A percentile compares a stretch with the other conserved stretches of the same genome.
Conservation (phyloP, 2,797 vertebrate genomes). For the Distichodus sexfasciatus region DNA sequence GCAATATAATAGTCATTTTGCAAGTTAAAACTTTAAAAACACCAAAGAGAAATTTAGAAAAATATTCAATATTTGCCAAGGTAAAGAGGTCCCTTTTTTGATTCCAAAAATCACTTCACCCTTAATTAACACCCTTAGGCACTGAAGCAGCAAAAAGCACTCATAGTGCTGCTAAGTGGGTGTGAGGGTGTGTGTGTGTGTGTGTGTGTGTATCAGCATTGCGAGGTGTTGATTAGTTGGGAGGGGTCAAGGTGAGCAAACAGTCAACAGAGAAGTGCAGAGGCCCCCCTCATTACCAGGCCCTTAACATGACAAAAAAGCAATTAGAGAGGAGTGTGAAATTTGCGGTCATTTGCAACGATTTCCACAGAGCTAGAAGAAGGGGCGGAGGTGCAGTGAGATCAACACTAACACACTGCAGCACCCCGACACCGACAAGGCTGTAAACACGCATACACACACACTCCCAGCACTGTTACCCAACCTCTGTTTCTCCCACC, state of each 20-base stretch:
- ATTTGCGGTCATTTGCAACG: constrained; percentile 63
- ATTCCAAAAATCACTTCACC: too few relatives aligned
- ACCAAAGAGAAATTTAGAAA: too few relatives aligned
- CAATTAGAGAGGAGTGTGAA: constrained; percentile 72
- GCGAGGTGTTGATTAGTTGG: constrained; percentile 63
- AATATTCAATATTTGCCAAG: too few relatives aligned
- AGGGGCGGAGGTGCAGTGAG: constrained; percentile 29
- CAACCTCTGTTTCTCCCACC: constrained; percentile 18
- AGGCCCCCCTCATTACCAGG: constrained; percentile 64
- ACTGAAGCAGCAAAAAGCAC: constrained; percentile 32
- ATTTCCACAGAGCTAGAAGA: constrained; percentile 61
- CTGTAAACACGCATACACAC: neutral
- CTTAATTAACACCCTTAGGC: constrained; percentile 1
- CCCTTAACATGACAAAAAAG: constrained; percentile 69
- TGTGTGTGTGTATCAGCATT: constrained; percentile 14
- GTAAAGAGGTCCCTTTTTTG: too few relatives aligned
- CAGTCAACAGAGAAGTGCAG: constrained; percentile 63
- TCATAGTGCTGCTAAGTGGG: constrained; percentile 41
- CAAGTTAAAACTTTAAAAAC: too few relatives aligned
- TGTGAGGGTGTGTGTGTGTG: constrained; percentile 21
- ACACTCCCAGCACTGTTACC: neutral
- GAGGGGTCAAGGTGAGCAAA: constrained; percentile 56
- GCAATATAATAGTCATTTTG: too few relatives aligned
- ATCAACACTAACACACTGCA: neutral
- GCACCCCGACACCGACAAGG: neutral